These are phyloP conservation scores for Hipposideros larvatus DNA, from an alignment of 2,797 vertebrate species.

Conservation along the genomic window DNA sequence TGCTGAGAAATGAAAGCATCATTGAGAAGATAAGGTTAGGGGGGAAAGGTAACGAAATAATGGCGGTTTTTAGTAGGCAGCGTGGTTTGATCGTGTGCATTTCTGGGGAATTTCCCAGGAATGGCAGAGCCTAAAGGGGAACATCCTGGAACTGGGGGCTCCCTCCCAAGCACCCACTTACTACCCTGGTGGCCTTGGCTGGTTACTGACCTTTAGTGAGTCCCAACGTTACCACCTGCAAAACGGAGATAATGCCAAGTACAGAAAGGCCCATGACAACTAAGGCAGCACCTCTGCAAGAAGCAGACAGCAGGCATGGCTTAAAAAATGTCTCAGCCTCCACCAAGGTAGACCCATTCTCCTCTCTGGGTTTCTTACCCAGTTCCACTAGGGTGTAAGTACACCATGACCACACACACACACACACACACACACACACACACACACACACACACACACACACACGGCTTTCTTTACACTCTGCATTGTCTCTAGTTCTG, in stretches of 20 bases:
- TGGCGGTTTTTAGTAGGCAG: background rate
- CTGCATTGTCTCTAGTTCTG: background rate
- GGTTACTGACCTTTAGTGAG: too few relatives aligned
- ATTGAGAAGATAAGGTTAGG: background rate
- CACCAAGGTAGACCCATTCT: background rate
- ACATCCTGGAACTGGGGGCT: background rate
- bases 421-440: too few relatives aligned
- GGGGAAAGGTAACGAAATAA: background rate
- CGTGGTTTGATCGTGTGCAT: accelerated
- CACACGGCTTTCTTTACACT: background rate
- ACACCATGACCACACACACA: background rate
- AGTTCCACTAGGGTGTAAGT: background rate
- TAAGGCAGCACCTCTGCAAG: background rate
- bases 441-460: too few relatives aligned
- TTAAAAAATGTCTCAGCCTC: background rate
- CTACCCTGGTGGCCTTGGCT: background rate
- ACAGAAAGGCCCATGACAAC: accelerated
- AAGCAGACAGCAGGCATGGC: background rate
- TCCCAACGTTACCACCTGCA: too few relatives aligned
- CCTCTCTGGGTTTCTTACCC: background rate
- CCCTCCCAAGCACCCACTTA: background rate
- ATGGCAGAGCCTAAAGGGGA: background rate
- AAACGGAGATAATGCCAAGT: background rate
- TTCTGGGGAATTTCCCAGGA: background rate
- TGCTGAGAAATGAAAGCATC: background rate